These are phyloP conservation scores for Cherax quadricarinatus DNA, from an alignment of 1,140 invertebrate genomes.

Conservation along the genomic window DNA sequence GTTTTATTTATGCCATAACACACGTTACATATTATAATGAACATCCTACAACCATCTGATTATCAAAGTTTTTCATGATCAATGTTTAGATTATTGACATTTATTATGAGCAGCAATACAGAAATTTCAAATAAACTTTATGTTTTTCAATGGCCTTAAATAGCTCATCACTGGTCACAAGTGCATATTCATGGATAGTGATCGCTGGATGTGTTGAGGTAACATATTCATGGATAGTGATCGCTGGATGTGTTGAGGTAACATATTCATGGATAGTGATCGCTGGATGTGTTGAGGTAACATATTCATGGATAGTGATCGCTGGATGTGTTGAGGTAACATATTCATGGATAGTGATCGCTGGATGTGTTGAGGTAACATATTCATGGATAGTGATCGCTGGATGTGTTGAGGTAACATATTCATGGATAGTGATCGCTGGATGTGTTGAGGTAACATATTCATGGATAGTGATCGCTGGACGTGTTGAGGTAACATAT, in stretches of 20 bases:
- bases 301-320: background rate
- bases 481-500: background rate
- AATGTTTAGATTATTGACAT: background rate
- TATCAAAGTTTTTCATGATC: background rate
- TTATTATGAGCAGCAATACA: background rate
- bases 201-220: background rate
- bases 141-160: background rate
- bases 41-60: background rate
- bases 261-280: background rate
- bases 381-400: background rate
- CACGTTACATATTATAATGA: background rate
- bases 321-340: background rate
- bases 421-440: background rate
- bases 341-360: background rate
- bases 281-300: background rate
- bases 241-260: background rate
- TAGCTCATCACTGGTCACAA: background rate
- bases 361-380: background rate
- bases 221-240: background rate
- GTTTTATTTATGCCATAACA: background rate
- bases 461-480: background rate
- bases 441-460: background rate
- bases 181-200: background rate
- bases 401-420: background rate
- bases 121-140: background rate